Percentiles rank a stretch among this genome's conserved stretches.
phyloP scores from a whole-genome alignment of 2,113 vertebrate genomes.

The Ellobius talpinus region DNA sequence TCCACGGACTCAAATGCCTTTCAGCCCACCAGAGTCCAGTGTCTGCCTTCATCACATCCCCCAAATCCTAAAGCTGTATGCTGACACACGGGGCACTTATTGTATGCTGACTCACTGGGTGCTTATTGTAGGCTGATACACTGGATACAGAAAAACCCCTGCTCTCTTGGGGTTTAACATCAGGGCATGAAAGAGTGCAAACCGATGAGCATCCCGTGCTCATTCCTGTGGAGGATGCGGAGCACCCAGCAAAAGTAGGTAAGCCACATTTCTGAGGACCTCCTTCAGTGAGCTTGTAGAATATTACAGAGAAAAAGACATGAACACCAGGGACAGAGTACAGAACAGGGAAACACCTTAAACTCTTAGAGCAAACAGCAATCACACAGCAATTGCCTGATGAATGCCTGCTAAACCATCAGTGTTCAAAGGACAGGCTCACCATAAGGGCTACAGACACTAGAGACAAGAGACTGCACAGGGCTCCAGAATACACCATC shows the following conservation, averaged over 20 bases:
- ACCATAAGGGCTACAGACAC: not conserved
- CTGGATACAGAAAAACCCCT: not conserved
- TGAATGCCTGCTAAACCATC: not conserved
- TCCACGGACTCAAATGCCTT: not conserved
- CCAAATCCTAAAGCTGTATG: not conserved
- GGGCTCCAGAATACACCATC: not conserved
- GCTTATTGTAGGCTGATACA: not conserved
- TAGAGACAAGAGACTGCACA: not conserved
- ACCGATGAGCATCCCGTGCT: not conserved
- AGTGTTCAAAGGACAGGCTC: not conserved
- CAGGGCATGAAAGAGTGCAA: not conserved
- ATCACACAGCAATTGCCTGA: not conserved
- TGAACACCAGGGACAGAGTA: not conserved
- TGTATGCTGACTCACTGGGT: no score
- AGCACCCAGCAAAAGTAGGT: not conserved
- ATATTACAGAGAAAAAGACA: not conserved
- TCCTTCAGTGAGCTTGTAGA: not conserved
- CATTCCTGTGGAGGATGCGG: not conserved
- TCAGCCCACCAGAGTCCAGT: not conserved
- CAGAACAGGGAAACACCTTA: not conserved
- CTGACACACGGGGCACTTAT: no score
- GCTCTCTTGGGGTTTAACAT: not conserved
- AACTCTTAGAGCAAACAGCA: not conserved
- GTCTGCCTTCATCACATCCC: not conserved
- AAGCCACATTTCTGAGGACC: not conserved